Evolutionary conservation across 2,797 vertebrate species (phyloP).

Genomic region (Scarus forsteni): DNA sequence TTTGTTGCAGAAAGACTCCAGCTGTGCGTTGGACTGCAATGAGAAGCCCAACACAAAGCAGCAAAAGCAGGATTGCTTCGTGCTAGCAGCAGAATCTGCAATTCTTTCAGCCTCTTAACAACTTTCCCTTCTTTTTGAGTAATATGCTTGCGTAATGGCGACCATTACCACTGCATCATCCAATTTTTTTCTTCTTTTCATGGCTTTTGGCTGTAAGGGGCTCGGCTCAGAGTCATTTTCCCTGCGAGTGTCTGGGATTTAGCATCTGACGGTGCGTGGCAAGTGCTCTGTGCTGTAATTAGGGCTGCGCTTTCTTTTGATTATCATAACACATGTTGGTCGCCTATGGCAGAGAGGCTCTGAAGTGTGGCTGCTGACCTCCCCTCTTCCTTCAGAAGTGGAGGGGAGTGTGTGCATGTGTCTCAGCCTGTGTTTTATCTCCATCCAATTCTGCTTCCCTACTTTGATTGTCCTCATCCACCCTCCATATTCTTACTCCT

Average conservation of each 20-base stretch:
- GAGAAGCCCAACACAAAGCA: constrained; percentile 41
- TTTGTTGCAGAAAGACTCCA: constrained; percentile 32
- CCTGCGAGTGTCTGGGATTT: constrained; percentile 40
- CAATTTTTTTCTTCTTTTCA: constrained; percentile 13
- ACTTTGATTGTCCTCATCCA: constrained; percentile 27
- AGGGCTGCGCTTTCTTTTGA: constrained; percentile 63
- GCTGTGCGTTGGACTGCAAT: constrained; percentile 47
- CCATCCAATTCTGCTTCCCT: constrained; percentile 20
- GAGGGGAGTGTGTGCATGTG: constrained; percentile 25
- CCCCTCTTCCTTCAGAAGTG: constrained; percentile 38
- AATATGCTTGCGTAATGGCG: constrained; percentile 43
- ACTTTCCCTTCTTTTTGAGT: constrained; percentile 19
- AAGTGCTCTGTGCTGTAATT: constrained; percentile 58
- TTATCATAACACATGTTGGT: constrained; percentile 63
- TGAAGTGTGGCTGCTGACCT: constrained; percentile 70
- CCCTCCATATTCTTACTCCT: background rate
- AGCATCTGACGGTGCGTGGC: constrained; percentile 38
- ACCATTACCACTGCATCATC: constrained; percentile 48
- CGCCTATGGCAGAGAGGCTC: constrained; percentile 52
- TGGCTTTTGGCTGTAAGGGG: constrained; percentile 18
- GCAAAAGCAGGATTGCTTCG: constrained; percentile 10
- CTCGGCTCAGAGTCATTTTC: constrained; percentile 41
- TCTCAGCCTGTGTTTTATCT: constrained; percentile 32
- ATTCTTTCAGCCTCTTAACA: constrained; percentile 32
- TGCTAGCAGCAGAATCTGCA: constrained; percentile 29